Evolutionary conservation across 2,888 invertebrate genomes (phyloP).

Genomic region (Gerosis bhagava): DNA sequence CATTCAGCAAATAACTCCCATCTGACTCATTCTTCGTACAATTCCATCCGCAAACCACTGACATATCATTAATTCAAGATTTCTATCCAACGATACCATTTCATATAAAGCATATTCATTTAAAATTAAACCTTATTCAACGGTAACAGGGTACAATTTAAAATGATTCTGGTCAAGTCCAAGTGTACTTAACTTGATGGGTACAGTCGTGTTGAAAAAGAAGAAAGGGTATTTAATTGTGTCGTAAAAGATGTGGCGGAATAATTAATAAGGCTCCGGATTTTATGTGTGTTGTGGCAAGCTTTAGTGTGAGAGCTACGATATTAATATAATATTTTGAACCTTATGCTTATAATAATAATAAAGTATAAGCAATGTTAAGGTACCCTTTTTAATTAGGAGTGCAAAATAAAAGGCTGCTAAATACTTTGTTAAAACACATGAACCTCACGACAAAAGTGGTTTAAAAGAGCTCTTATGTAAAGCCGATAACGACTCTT

Average conservation of each 20-base stretch:
- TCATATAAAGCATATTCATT: not conserved
- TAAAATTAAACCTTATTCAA: not conserved
- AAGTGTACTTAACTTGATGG: slow-evolving; percentile 19
- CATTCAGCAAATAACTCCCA: slow-evolving; percentile 25
- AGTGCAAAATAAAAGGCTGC: too few relatives aligned
- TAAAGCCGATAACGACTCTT: too few relatives aligned
- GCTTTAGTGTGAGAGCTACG: too few relatives aligned
- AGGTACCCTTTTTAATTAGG: too few relatives aligned
- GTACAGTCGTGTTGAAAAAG: slow-evolving; percentile 24
- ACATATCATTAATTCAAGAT: slow-evolving; percentile 25
- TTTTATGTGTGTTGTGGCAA: slow-evolving; percentile 8
- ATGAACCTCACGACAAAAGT: too few relatives aligned
- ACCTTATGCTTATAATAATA: slow-evolving; percentile 6
- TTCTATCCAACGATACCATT: slow-evolving; percentile 19
- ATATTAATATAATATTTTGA: not conserved
- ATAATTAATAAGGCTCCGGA: slow-evolving; percentile 21
- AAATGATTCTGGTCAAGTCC: not conserved
- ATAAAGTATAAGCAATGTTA: too few relatives aligned
- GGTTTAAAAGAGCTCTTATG: too few relatives aligned
- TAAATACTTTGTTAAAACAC: too few relatives aligned
- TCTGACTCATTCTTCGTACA: slow-evolving; percentile 23
- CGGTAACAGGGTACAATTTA: not conserved
- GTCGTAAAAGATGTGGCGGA: slow-evolving; percentile 24
- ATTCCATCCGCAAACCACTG: slow-evolving; percentile 24
- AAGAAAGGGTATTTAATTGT: slow-evolving; percentile 24